Conservation (phyloP, 2,113 vertebrate genomes). For the Ondatra zibethicus region DNA sequence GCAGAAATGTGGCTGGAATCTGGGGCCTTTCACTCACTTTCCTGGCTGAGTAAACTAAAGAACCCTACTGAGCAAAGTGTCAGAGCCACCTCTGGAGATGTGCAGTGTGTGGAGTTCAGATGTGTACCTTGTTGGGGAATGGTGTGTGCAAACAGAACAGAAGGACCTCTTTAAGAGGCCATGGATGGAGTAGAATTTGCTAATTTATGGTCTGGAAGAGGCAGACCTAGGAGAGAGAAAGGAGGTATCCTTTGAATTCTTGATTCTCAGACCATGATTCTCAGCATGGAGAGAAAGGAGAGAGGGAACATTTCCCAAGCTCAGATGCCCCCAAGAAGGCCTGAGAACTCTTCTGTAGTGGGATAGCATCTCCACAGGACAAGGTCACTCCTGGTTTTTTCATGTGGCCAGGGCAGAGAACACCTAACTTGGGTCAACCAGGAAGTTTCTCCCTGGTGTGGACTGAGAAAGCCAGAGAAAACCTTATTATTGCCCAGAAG, state of each 20-base stretch:
- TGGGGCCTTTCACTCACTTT: not conserved
- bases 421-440: fast-evolving
- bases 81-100: not conserved
- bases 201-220: not conserved
- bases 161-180: not conserved
- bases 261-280: not conserved
- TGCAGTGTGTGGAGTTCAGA: fast-evolving
- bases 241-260: not conserved
- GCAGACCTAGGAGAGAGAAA: no score
- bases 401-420: not conserved
- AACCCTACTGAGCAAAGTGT: not conserved
- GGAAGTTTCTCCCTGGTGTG: not conserved
- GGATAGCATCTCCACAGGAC: not conserved
- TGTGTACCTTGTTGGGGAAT: not conserved
- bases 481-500: not conserved
- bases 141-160: not conserved
- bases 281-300: not conserved
- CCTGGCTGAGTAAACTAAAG: not conserved
- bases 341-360: not conserved
- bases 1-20: not conserved
- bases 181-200: not conserved
- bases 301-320: not conserved
- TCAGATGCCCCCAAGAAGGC: not conserved
- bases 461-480: not conserved
- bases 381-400: not conserved